These are phyloP conservation scores for Mobula hypostoma DNA, from an alignment of 2,113 vertebrate genomes.

Conservation along the genomic window DNA sequence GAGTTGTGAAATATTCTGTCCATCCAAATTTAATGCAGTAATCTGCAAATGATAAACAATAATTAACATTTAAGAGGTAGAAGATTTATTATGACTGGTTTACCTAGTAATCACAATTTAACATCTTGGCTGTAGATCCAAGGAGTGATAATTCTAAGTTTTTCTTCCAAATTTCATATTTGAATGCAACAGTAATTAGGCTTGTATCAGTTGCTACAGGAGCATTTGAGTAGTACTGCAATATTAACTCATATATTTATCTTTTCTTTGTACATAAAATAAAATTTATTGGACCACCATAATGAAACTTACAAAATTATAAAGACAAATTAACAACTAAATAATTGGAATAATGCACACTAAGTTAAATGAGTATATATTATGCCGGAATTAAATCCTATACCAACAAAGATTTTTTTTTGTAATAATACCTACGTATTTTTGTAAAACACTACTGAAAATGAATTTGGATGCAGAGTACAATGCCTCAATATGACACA, in stretches of 20 bases:
- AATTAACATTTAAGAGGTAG: background rate
- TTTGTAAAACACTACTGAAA: background rate
- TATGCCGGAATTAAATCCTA: background rate
- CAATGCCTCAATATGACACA: no score
- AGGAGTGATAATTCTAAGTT: background rate
- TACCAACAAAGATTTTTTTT: no score
- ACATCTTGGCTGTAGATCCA: background rate
- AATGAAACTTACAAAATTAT: background rate
- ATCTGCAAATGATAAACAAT: constrained; percentile 57
- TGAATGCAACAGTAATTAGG: background rate
- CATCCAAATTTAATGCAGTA: constrained; percentile 69
- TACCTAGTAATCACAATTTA: background rate
- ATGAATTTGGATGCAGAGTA: no score
- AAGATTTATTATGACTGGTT: background rate
- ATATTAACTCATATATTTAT: background rate
- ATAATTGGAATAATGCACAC: background rate
- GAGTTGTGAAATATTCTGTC: constrained; percentile 66
- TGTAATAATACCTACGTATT: background rate
- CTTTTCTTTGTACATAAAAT: background rate
- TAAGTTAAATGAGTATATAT: background rate
- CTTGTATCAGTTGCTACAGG: background rate
- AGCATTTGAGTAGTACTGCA: background rate
- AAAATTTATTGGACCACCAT: background rate
- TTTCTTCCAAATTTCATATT: background rate
- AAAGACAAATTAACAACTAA: background rate